Conservation (phyloP, 2,888 invertebrate genomes). For the Antitype chi region DNA sequence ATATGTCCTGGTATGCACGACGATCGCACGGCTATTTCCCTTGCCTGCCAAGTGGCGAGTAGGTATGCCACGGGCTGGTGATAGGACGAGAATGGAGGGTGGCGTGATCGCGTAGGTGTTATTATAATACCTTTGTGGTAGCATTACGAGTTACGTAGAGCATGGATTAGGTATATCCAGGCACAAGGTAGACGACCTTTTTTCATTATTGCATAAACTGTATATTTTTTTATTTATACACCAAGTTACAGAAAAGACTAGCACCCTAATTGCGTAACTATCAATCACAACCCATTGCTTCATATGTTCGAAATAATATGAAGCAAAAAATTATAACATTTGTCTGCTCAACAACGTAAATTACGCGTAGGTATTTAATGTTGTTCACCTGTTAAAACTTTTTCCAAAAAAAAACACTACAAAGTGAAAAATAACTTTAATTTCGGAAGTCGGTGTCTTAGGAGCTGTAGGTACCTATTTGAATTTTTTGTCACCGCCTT, state of each 20-base stretch:
- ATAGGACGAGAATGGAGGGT: constrained; percentile 14
- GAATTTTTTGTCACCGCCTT: too few relatives aligned
- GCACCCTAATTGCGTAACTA: too few relatives aligned
- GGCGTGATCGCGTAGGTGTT: constrained; percentile 36
- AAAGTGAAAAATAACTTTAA: too few relatives aligned
- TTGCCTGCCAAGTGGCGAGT: constrained; percentile 28
- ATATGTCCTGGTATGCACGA: constrained; percentile 58
- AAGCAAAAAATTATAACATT: too few relatives aligned
- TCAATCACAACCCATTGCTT: too few relatives aligned
- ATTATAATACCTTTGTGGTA: background rate
- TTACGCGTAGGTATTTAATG: too few relatives aligned
- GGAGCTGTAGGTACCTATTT: too few relatives aligned
- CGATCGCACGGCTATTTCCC: constrained; percentile 51
- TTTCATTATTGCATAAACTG: background rate
- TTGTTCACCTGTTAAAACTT: too few relatives aligned
- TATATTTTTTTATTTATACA: background rate
- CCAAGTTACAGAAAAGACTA: background rate
- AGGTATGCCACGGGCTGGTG: constrained; percentile 10
- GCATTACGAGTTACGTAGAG: background rate
- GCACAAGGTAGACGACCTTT: background rate
- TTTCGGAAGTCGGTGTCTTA: too few relatives aligned
- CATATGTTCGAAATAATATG: too few relatives aligned
- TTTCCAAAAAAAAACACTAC: too few relatives aligned
- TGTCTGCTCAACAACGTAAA: too few relatives aligned
- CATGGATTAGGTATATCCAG: background rate